Conservation (phyloP, 2,888 invertebrate species). For the Nysson spinosus region DNA sequence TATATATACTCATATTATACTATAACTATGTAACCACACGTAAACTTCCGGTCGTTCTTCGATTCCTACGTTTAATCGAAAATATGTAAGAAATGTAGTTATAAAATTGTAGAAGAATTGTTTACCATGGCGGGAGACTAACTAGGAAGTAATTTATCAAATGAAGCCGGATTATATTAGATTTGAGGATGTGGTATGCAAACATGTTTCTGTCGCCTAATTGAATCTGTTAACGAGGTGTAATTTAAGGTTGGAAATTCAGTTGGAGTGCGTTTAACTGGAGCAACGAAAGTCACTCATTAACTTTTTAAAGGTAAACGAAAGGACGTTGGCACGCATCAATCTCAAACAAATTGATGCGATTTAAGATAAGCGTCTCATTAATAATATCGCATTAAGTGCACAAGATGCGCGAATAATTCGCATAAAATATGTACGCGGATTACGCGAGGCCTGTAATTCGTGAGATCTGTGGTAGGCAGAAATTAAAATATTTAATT, state of each 20-base stretch:
- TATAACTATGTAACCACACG: no score
- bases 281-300: constrained; percentile 14
- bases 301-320: constrained; percentile 3
- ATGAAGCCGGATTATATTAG: not conserved
- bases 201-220: no score
- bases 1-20: no score
- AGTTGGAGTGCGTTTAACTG: constrained; percentile 28
- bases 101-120: no score
- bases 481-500: not conserved
- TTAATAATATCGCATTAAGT: constrained; percentile 45
- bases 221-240: constrained; percentile 6
- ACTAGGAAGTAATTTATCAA: not conserved
- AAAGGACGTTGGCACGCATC: constrained; percentile 22
- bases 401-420: constrained; percentile 27
- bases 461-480: no score
- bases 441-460: not conserved
- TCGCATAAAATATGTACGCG: no score
- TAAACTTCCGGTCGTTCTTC: no score
- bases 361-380: constrained; percentile 44
- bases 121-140: no score
- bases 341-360: constrained; percentile 40
- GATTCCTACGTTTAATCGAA: no score
- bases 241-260: constrained; percentile 10
- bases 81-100: no score
- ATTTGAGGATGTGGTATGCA: no score